Conservation (phyloP, 1,140 invertebrate genomes). For the Anadara kagoshimensis region DNA sequence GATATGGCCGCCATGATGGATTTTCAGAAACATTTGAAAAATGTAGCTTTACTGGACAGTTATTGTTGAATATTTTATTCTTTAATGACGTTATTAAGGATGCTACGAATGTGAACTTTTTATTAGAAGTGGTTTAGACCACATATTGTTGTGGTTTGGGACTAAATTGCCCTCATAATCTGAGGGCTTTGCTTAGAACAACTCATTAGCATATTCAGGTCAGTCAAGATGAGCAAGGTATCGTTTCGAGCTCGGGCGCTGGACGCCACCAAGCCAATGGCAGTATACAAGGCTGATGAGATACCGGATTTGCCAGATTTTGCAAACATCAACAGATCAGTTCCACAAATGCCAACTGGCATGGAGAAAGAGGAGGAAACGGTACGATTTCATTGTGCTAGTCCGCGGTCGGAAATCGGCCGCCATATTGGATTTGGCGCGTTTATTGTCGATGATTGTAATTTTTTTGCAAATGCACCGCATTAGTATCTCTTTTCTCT, state of each 20-base stretch:
- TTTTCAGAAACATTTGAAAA: conserved; percentile 54
- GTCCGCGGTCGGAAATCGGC: conserved; percentile 47
- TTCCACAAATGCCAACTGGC: conserved; percentile 99
- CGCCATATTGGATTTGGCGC: conserved; percentile 69
- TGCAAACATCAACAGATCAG: conserved; percentile 97
- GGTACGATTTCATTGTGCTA: conserved; percentile 82
- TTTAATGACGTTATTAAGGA: no score
- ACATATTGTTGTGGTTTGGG: no score
- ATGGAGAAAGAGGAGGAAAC: conserved; percentile 99
- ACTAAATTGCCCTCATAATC: conserved; percentile 34
- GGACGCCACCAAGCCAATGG: conserved; percentile 98
- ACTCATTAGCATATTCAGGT: conserved; percentile 72
- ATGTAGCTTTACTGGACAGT: conserved; percentile 45
- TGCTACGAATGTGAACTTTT: no score
- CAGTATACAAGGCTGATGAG: conserved; percentile 97
- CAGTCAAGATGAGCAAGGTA: conserved; percentile 83
- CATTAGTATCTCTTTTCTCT: no score
- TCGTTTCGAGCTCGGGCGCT: conserved; percentile 98
- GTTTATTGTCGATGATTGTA: no score
- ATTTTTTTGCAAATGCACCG: no score
- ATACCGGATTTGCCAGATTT: conserved; percentile 97
- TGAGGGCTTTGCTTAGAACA: conserved; percentile 48
- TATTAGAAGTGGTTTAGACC: no score
- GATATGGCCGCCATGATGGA: conserved; percentile 72
- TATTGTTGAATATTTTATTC: no score